These are phyloP conservation scores for Erythrolamprus reginae DNA, from an alignment of 2,113 vertebrate species.

Conservation along the genomic window DNA sequence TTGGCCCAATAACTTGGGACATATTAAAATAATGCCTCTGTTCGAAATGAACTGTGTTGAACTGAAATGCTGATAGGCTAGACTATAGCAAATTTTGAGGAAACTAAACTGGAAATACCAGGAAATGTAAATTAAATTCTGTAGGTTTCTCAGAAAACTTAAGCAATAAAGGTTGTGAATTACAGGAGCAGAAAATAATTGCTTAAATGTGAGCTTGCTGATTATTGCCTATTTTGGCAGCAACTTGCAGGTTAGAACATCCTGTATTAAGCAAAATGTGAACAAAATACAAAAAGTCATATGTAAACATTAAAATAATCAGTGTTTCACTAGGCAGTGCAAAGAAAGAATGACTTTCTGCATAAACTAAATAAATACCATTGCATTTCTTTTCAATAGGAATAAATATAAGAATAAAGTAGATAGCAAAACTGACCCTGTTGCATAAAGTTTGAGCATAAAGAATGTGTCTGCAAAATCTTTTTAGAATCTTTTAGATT, in stretches of 20 bases:
- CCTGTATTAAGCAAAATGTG: neutral
- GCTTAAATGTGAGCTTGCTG: neutral
- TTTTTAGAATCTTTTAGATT: conserved; percentile 12
- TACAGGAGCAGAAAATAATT: neutral
- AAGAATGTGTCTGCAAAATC: neutral
- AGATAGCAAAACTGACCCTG: neutral
- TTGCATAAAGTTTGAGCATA: neutral
- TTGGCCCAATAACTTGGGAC: neutral
- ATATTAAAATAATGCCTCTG: neutral
- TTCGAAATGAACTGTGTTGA: neutral
- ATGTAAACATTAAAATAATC: conserved; percentile 8
- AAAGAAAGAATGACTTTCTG: neutral
- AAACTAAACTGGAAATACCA: neutral
- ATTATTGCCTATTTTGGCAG: neutral
- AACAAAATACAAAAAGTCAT: conserved; percentile 6
- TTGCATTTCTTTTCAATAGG: conserved; percentile 2
- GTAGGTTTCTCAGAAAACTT: neutral
- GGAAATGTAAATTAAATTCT: conserved; percentile 4
- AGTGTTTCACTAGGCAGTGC: neutral
- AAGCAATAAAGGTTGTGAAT: neutral
- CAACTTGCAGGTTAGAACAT: neutral
- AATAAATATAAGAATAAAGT: neutral
- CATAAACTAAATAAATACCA: neutral
- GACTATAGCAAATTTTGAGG: neutral
- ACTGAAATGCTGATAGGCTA: neutral